A percentile compares a stretch with the other conserved stretches of the same genome.
Conservation (phyloP, 1,140 invertebrate genomes). For the Aricia agestis region DNA sequence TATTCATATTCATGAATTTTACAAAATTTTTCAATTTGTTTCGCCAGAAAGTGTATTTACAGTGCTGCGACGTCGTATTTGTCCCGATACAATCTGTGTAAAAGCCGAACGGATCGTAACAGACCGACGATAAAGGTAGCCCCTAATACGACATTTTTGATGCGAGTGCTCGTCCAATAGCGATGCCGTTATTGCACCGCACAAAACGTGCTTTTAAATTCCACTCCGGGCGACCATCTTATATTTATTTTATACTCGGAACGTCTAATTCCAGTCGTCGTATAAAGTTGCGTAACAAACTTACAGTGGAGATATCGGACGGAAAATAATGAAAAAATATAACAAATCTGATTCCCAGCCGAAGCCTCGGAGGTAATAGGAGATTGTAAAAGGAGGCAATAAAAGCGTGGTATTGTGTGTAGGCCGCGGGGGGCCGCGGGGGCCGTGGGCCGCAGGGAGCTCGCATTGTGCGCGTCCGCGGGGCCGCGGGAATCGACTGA, state of each 20-base stretch:
- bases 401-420: constrained; percentile 75
- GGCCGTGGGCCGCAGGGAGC: constrained; percentile 32
- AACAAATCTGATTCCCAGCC: constrained; percentile 71
- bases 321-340: constrained; percentile 62
- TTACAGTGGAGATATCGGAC: constrained; percentile 55
- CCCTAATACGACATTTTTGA: constrained; percentile 60
- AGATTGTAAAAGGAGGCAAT: constrained; percentile 75
- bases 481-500: constrained; percentile 68
- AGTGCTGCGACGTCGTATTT: constrained; percentile 57
- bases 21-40: constrained; percentile 71
- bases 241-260: constrained; percentile 5
- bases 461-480: constrained; percentile 66
- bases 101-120: constrained; percentile 48
- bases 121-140: constrained; percentile 44
- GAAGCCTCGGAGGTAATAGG: constrained; percentile 68
- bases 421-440: constrained; percentile 63
- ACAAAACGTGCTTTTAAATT: constrained; percentile 40
- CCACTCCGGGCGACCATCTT: constrained; percentile 25
- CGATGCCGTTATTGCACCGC: constrained; percentile 40
- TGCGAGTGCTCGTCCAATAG: constrained; percentile 43
- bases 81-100: constrained; percentile 62
- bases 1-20: constrained; percentile 75
- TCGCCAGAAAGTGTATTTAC: constrained; percentile 64
- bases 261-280: constrained; percentile 39
- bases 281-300: constrained; percentile 47